Evolutionary conservation across 2,113 vertebrate genomes (phyloP).

Genomic region (Podarcis cretensis): DNA sequence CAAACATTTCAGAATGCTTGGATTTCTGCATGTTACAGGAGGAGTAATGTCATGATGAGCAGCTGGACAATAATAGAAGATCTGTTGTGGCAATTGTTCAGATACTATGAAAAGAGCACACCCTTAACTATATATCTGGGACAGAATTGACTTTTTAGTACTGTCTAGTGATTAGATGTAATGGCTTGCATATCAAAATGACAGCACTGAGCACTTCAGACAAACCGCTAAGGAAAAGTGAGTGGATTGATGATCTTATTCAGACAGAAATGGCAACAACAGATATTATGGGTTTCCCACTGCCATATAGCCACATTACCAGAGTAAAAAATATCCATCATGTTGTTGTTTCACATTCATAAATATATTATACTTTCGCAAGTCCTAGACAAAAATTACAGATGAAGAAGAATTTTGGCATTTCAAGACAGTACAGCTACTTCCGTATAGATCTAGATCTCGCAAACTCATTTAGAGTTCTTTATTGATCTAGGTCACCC

Average conservation of each 20-base stretch:
- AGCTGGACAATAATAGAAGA: constrained; percentile 30
- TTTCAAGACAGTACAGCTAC: background rate
- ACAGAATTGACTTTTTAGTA: constrained; percentile 11
- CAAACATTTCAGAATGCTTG: background rate
- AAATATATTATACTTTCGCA: background rate
- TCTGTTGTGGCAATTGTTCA: constrained; percentile 46
- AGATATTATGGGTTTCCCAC: constrained; percentile 35
- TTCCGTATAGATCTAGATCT: background rate
- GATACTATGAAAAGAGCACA: constrained; percentile 29
- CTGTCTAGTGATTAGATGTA: constrained; percentile 46
- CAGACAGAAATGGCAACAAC: constrained; percentile 30
- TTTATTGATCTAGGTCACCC: background rate
- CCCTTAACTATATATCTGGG: background rate
- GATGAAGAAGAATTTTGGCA: background rate
- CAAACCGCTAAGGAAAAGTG: constrained; percentile 29
- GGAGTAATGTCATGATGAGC: background rate
- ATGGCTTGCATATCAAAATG: constrained; percentile 38
- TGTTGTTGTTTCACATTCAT: background rate
- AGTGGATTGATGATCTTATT: constrained; percentile 33
- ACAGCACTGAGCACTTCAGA: constrained; percentile 28
- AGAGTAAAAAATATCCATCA: constrained; percentile 24
- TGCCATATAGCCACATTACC: constrained; percentile 11
- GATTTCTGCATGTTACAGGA: constrained; percentile 30
- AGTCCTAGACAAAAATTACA: background rate
- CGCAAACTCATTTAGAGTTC: background rate